Percentiles rank a stretch among this genome's conserved stretches.
Evolutionary conservation across 2,113 vertebrate species (phyloP).

Genomic region (Sturnira hondurensis): DNA sequence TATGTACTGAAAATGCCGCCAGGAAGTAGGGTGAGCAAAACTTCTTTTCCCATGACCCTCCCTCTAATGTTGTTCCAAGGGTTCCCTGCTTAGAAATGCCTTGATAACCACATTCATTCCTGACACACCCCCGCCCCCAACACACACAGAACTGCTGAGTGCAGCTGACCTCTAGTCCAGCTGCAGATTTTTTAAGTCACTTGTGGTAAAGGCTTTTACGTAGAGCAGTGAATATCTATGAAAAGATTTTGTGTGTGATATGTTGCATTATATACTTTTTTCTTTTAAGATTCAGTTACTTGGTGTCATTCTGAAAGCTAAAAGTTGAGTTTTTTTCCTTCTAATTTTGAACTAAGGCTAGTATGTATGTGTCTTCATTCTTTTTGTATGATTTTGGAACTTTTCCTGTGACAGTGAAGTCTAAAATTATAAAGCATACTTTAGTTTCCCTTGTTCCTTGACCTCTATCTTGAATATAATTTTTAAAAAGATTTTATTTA

Average conservation of each 20-base stretch:
- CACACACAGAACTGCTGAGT: slow-evolving; percentile 30
- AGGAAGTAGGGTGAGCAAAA: slow-evolving; percentile 83
- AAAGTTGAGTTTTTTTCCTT: neutral
- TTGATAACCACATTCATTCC: slow-evolving; percentile 84
- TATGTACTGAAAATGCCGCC: slow-evolving; percentile 77
- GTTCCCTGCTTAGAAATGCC: slow-evolving; percentile 81
- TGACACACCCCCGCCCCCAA: slow-evolving; percentile 76
- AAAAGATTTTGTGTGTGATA: neutral
- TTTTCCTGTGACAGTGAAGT: neutral
- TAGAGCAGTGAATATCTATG: neutral
- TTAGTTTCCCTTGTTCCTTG: neutral
- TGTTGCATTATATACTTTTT: neutral
- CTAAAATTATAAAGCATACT: neutral
- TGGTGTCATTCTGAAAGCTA: neutral
- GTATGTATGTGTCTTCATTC: neutral
- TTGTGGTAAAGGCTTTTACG: slow-evolving; percentile 3
- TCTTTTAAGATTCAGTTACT: neutral
- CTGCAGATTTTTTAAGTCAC: slow-evolving; percentile 28
- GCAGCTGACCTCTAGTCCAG: slow-evolving; percentile 36
- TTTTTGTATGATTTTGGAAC: slow-evolving; percentile 11
- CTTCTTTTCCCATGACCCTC: slow-evolving; percentile 87
- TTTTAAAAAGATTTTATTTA: neutral
- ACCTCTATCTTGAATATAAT: neutral
- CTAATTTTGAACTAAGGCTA: neutral
- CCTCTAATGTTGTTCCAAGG: slow-evolving; percentile 85